Conservation (phyloP, 2,113 vertebrate species). For the Podarcis raffonei region DNA sequence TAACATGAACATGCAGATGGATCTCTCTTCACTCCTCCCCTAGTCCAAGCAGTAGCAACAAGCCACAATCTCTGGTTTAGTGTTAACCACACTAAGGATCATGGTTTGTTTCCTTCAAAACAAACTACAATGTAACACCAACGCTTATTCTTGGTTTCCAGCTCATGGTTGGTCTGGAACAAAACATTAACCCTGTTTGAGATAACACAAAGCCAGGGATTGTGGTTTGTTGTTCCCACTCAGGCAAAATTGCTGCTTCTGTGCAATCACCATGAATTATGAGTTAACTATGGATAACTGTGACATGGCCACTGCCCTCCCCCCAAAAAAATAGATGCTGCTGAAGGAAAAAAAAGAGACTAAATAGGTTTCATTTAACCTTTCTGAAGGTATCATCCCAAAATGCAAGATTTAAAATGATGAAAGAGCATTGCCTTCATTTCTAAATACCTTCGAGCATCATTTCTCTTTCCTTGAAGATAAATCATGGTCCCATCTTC, state of each 20-base stretch:
- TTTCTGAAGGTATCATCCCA: not conserved
- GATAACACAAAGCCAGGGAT: not conserved
- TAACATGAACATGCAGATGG: no score
- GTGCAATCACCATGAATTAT: no score
- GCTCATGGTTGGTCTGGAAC: not conserved
- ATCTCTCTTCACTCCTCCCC: not conserved
- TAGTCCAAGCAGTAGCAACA: not conserved
- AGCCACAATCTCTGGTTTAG: no score
- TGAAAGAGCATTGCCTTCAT: slow-evolving; percentile 36
- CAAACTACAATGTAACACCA: not conserved
- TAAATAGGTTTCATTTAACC: slow-evolving; percentile 11
- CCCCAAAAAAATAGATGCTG: not conserved
- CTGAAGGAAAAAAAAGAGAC: not conserved
- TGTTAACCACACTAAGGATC: no score
- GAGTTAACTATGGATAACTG: not conserved
- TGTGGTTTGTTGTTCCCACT: no score
- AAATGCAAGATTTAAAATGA: slow-evolving; percentile 24
- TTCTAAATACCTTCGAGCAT: slow-evolving; percentile 36
- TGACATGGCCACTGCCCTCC: not conserved
- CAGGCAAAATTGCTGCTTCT: no score
- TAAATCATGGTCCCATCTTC: slow-evolving; percentile 43
- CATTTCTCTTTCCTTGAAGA: slow-evolving; percentile 17
- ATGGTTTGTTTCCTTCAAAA: not conserved
- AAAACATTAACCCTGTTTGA: not conserved
- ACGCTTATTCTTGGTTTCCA: not conserved